Base-by-base conservation (phyloP, 2,888 invertebrate genomes). In the Parnassius smintheus region DNA sequence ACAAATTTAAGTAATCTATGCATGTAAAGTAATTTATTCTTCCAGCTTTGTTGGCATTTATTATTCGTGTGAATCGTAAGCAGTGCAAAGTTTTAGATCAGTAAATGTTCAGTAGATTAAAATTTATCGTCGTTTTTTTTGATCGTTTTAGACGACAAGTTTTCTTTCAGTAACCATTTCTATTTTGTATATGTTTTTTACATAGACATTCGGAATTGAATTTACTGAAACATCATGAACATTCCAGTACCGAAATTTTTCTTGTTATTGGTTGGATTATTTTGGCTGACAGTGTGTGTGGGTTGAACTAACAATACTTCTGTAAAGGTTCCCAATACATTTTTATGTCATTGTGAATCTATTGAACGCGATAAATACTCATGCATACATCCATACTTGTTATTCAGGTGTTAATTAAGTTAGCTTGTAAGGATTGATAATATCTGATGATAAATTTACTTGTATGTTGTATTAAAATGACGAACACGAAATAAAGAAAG, bases 391-490 rank as follows among this genome's bases (percentile, higher is more conserved):
- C 83, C 75, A 75, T 79, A 86, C 85, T 90, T 90, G 91, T 91
- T 90, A 90, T 85, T 88, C 90, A 87, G 85, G 84, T 87, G 85
- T 81, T 85, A 88, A 74, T 86, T 91, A 91, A 90, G 90, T 79
- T 90, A 91, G 91, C 75, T 68, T 67, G 77, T 92, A 92, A 92
- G 91, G 84, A 90, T 89, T 88, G 86, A 90, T 91, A 88, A 87
- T 91, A 91, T 91, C 90, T 86, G 91, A 91, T 86, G 91, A 92
- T 92, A 91, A 91, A 83, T 92, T 91, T 91, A 92, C 91, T 88
- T 92, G 91, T 92, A 92, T 92, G 92, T 92, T 92, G 92, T 92
- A 92, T 88, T 91, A 88, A 91, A 91, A 91, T 83, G 88, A 88
- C 86, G 90, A 88, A 91, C 89, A 90, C 80, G 85, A 89, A 90